Evolutionary conservation across 2,888 invertebrate species (phyloP).

Genomic region (Orthosia incerta): DNA sequence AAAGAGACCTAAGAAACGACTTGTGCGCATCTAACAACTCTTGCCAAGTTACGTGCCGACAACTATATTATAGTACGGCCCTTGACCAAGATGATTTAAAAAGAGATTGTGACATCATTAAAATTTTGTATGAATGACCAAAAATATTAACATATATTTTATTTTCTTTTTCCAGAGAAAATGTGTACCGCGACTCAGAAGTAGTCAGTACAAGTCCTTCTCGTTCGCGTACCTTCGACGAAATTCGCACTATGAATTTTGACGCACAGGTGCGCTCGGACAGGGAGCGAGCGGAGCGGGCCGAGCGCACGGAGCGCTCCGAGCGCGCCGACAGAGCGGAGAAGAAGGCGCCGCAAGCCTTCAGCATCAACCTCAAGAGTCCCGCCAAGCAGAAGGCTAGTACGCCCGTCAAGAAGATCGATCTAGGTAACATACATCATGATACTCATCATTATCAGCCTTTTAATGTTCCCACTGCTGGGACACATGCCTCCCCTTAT

Average conservation of each 20-base stretch:
- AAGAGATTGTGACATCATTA: too few relatives aligned
- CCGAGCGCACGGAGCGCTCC: conserved; percentile 27
- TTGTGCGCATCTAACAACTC: too few relatives aligned
- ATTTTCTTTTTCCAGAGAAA: conserved; percentile 78
- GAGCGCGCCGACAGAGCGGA: conserved; percentile 40
- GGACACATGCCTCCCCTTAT: too few relatives aligned
- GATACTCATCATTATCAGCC: too few relatives aligned
- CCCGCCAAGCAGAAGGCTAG: conserved; percentile 78
- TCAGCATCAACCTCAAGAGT: conserved; percentile 82
- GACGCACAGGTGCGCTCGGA: neutral
- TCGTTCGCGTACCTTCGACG: conserved; percentile 67
- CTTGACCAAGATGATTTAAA: too few relatives aligned
- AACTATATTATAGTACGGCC: too few relatives aligned
- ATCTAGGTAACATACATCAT: conserved; percentile 81
- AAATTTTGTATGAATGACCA: neutral
- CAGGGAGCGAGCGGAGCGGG: conserved; percentile 2
- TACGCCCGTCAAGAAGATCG: conserved; percentile 90
- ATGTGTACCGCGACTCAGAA: conserved; percentile 90
- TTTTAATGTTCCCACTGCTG: too few relatives aligned
- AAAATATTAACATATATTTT: neutral
- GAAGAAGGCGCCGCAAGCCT: conserved; percentile 60
- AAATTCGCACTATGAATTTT: neutral
- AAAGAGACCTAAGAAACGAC: too few relatives aligned
- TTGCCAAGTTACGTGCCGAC: too few relatives aligned
- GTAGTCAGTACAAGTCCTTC: conserved; percentile 79